Conservation (phyloP, 2,113 vertebrate species). For the Sturnus vulgaris region DNA sequence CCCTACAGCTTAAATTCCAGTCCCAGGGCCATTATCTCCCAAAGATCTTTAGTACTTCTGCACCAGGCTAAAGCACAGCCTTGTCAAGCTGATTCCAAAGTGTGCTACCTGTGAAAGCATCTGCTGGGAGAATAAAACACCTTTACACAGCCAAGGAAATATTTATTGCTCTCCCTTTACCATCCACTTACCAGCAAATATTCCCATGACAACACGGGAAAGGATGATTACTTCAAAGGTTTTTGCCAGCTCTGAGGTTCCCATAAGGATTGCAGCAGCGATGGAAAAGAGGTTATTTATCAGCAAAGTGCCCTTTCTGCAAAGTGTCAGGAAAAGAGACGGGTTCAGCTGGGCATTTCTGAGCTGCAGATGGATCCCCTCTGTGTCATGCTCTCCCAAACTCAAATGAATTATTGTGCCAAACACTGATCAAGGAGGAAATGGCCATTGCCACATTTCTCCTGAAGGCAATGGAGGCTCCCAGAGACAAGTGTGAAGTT, state of each 20-base stretch:
- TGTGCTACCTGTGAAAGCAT: not conserved
- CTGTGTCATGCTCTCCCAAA: not conserved
- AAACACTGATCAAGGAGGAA: not conserved
- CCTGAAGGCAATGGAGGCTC: not conserved
- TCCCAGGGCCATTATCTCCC: not conserved
- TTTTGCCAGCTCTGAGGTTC: slow-evolving; percentile 76
- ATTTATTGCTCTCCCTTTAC: not conserved
- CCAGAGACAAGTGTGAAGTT: not conserved
- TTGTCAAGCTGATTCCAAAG: not conserved
- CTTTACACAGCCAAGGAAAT: not conserved
- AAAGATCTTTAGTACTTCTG: not conserved
- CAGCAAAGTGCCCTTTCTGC: slow-evolving; percentile 90
- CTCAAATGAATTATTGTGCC: not conserved
- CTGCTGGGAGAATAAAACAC: not conserved
- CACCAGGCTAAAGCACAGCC: not conserved
- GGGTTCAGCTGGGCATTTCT: not conserved
- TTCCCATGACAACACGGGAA: slow-evolving; percentile 84
- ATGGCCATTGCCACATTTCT: not conserved
- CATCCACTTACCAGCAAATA: slow-evolving; percentile 84
- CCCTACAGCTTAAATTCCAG: not conserved
- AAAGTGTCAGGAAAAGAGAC: not conserved
- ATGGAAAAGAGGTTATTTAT: slow-evolving; percentile 96
- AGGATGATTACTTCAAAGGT: slow-evolving; percentile 89
- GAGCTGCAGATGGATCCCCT: accelerated
- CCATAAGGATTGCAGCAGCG: slow-evolving; percentile 87